These are phyloP conservation scores for Nomada goodeniana DNA, from an alignment of 2,888 invertebrate species.

Conservation along the genomic window DNA sequence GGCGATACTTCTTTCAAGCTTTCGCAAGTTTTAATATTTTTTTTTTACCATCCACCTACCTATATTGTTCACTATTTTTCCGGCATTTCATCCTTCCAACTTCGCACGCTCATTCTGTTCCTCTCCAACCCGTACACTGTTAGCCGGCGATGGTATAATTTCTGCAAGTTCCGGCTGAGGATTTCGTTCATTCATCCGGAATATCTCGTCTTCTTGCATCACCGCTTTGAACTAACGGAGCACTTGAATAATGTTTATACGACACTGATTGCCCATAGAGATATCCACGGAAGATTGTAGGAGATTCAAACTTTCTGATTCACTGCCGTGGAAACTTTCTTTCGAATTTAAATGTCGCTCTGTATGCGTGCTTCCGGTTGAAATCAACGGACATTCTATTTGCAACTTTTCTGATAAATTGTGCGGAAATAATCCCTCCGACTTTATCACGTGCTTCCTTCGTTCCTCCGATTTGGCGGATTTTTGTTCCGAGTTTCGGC, in stretches of 20 bases:
- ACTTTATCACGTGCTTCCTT: background rate
- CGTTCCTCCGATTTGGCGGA: background rate
- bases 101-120: background rate
- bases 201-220: conserved; percentile 64
- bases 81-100: background rate
- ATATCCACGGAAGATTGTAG: conserved; percentile 38
- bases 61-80: background rate
- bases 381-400: background rate
- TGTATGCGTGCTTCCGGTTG: background rate
- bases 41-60: background rate
- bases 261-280: conserved; percentile 62
- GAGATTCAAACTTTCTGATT: conserved; percentile 57
- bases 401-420: background rate
- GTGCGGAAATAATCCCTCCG: background rate
- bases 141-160: conserved; percentile 47
- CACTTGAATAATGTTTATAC: conserved; percentile 65
- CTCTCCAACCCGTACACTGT: background rate
- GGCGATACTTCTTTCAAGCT: too few relatives aligned
- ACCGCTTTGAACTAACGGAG: conserved; percentile 48
- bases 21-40: too few relatives aligned
- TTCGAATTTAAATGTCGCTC: conserved; percentile 56
- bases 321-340: conserved; percentile 57
- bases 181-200: conserved; percentile 62
- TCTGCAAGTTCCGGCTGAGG: conserved; percentile 34
- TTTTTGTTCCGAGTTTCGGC: background rate